These are phyloP conservation scores for Drosophila limbata DNA, from an alignment of 2,888 invertebrate genomes.

Conservation along the genomic window DNA sequence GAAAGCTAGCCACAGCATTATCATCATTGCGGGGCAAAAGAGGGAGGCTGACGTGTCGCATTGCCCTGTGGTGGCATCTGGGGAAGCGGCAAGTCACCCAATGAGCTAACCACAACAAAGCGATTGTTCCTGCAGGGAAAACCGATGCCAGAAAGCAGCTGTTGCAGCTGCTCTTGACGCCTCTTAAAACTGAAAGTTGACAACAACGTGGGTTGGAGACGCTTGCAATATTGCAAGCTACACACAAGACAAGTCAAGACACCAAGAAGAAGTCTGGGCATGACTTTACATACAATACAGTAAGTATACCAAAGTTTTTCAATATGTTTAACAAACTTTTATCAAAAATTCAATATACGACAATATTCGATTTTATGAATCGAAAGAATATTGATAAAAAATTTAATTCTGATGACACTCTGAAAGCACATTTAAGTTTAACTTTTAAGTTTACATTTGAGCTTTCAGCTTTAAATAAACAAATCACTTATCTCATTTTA, in stretches of 20 bases:
- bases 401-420: no score
- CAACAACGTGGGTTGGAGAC: neutral
- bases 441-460: no score
- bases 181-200: conserved; percentile 23
- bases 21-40: neutral
- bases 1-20: neutral
- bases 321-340: no score
- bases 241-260: neutral
- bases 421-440: no score
- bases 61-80: conserved; percentile 21
- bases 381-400: no score
- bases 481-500: no score
- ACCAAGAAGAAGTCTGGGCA: neutral
- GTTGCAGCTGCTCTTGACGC: conserved; percentile 30
- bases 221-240: neutral
- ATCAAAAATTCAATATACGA: no score
- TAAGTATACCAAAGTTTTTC: no score
- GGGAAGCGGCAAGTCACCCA: conserved; percentile 45
- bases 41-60: conserved; percentile 57
- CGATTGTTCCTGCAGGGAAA: conserved; percentile 9
- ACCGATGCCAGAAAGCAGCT: conserved; percentile 37
- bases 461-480: no score
- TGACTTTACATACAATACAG: no score
- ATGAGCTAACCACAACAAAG: conserved; percentile 66
- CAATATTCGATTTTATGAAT: no score